Conservation (phyloP, 2,888 invertebrate species). For the Euplexia lucipara region DNA sequence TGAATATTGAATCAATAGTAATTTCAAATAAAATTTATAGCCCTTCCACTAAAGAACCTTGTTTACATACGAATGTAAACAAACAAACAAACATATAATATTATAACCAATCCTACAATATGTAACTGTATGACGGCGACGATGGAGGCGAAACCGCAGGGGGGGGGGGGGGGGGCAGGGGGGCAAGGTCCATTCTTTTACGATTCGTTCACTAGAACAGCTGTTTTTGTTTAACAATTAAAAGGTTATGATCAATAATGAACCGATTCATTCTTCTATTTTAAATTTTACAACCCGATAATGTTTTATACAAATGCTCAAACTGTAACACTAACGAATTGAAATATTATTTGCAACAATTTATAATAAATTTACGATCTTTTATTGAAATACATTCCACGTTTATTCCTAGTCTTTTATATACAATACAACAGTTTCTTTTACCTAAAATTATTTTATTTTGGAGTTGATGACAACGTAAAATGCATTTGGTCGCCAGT, state of each 20-base stretch:
- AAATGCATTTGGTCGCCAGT: no score
- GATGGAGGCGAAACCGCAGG: not conserved
- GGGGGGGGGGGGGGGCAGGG: not conserved
- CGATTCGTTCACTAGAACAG: conserved; percentile 51
- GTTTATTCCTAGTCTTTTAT: no score
- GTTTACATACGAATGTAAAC: conserved; percentile 55
- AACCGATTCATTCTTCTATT: conserved; percentile 34
- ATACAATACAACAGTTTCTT: no score
- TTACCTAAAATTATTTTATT: no score
- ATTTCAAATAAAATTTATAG: conserved; percentile 10
- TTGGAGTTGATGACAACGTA: no score
- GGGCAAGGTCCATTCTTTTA: conserved; percentile 53
- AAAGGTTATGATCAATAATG: conserved; percentile 54
- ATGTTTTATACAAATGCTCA: conserved; percentile 10
- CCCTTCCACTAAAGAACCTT: conserved; percentile 23
- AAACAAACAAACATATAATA: conserved; percentile 61
- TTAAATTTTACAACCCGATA: conserved; percentile 33
- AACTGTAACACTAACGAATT: not conserved
- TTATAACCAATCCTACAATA: conserved; percentile 36
- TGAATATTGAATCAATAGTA: conserved; percentile 22
- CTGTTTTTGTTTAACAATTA: conserved; percentile 55
- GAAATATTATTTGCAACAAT: conserved; percentile 1
- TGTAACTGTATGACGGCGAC: conserved; percentile 15
- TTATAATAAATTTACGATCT: no score
- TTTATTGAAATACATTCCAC: no score